Conservation (phyloP, 1,140 invertebrate species). For the Drosophila guanche region DNA sequence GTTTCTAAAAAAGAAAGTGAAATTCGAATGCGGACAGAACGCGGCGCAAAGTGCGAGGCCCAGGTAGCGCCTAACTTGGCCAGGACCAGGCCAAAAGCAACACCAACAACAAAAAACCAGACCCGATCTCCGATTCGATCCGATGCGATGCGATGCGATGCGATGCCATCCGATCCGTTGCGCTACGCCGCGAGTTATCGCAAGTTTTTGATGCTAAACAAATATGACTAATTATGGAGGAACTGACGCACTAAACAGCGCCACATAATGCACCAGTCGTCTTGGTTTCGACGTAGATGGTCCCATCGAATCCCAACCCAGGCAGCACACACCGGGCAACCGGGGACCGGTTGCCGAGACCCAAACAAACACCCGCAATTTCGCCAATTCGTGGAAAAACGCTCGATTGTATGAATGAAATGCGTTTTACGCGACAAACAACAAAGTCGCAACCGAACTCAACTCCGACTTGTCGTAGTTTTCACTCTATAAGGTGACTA, state of each 20-base stretch:
- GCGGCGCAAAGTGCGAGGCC: conserved; percentile 71
- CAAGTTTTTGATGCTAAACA: conserved; percentile 78
- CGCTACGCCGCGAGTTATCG: conserved; percentile 62
- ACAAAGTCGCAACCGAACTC: conserved; percentile 39
- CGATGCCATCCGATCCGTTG: conserved; percentile 1
- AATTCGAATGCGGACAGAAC: conserved; percentile 72
- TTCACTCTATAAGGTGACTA: conserved; percentile 44
- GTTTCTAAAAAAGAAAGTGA: conserved; percentile 81
- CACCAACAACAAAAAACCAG: conserved; percentile 3
- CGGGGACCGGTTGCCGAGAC: not conserved
- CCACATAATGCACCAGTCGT: conserved; percentile 77
- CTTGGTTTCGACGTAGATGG: conserved; percentile 77
- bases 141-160: not conserved
- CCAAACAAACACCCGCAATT: conserved; percentile 74
- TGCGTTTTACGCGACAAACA: conserved; percentile 72
- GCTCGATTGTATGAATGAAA: conserved; percentile 75
- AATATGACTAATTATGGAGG: conserved; percentile 82
- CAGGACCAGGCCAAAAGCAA: conserved; percentile 62
- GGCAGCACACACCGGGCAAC: conserved; percentile 8
- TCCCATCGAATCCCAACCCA: conserved; percentile 28
- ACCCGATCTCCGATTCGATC: not conserved
- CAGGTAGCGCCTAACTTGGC: conserved; percentile 58
- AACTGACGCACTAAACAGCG: conserved; percentile 78
- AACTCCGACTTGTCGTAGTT: conserved; percentile 38
- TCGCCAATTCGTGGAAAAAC: conserved; percentile 79